Percentiles rank a stretch among this genome's conserved stretches.
phyloP scores from a whole-genome alignment of 23 tunicate genomes.

The Corella eumyota region DNA sequence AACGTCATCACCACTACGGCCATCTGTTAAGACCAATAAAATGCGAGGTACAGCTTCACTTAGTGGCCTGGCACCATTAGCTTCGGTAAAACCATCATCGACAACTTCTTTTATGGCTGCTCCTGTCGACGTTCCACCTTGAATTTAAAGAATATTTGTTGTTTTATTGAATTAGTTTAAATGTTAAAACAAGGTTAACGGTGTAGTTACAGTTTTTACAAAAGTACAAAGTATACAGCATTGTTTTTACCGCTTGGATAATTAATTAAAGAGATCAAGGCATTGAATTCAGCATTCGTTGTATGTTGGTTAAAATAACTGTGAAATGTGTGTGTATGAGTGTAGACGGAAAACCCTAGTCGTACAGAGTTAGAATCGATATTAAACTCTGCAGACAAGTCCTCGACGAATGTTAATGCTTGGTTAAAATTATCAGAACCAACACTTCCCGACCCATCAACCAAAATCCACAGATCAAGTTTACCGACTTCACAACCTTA shows the following conservation, averaged over 20 bases:
- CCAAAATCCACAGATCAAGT: slow-evolving; percentile 10
- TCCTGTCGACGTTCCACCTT: slow-evolving; percentile 21
- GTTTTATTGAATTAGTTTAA: background rate
- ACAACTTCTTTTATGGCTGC: slow-evolving; percentile 8
- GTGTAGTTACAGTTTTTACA: too few species aligned
- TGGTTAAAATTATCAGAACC: background rate
- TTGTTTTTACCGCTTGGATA: slow-evolving; percentile 11
- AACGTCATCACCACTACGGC: slow-evolving; percentile 15
- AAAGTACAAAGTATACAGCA: too few species aligned
- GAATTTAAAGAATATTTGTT: background rate
- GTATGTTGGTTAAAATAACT: slow-evolving; percentile 13
- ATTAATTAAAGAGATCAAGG: background rate
- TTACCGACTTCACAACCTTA: background rate
- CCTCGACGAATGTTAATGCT: background rate
- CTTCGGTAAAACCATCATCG: slow-evolving; percentile 5
- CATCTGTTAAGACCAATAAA: slow-evolving; percentile 21
- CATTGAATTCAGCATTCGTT: background rate
- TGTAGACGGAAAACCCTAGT: slow-evolving; percentile 8
- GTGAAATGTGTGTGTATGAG: background rate
- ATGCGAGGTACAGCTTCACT: slow-evolving; percentile 11
- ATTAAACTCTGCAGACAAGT: background rate
- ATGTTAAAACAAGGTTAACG: background rate
- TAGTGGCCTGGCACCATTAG: slow-evolving; percentile 1
- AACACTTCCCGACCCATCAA: slow-evolving; percentile 18
- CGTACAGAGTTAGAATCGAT: slow-evolving; percentile 6